Evolutionary conservation across 2,888 invertebrate species (phyloP), one percentile per base, ranked within the genome.

Genomic region (Orthosia incerta): DNA sequence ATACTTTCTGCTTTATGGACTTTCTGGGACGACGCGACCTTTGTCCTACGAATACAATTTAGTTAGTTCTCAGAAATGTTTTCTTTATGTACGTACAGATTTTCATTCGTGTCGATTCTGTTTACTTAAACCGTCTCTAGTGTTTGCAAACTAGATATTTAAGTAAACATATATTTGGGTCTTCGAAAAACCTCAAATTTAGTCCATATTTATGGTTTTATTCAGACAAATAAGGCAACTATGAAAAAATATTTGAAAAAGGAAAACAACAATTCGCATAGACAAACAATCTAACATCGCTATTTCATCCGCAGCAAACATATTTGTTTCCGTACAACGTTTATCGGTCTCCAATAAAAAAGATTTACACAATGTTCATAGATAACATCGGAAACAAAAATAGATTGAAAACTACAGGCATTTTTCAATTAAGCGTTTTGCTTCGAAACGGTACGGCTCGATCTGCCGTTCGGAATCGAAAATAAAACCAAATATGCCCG

Each of bases 401-500:
- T 80, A 84, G 74, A 82, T 86, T 85, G 77, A 81, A 82, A 86
- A 76, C 80, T 80, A 74, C 81, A 62, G 79, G 70, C 79, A 84
- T 83, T 85, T 86, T 86, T 84, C 87, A 88, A 89, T 88, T 86
- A 88, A 83, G 72, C 80, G 79, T 83, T 85, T 80, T 80, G 82
- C 72, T 60, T 82, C 75, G 71, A 78, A 86, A 80, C 85, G 67
- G 74, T 79, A 57, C 72, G 69, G 79, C 69, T 69, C 72, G 81
- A 71, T 84, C 73, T 61, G 65, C 65, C 73, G 66, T 56, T 76
- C 65, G 74, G 67, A 82, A 88, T 84, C 70, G 74, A 71, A 85
- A 88, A 89, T 90, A 88, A 91, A 92, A 90, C 88, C 88, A 88
- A 92, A 93, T 91, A 92, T 91, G 89, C 90, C 84, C 80, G 82